Evolutionary conservation across 2,888 invertebrate genomes (phyloP).

Genomic region (Rosalia funebris): DNA sequence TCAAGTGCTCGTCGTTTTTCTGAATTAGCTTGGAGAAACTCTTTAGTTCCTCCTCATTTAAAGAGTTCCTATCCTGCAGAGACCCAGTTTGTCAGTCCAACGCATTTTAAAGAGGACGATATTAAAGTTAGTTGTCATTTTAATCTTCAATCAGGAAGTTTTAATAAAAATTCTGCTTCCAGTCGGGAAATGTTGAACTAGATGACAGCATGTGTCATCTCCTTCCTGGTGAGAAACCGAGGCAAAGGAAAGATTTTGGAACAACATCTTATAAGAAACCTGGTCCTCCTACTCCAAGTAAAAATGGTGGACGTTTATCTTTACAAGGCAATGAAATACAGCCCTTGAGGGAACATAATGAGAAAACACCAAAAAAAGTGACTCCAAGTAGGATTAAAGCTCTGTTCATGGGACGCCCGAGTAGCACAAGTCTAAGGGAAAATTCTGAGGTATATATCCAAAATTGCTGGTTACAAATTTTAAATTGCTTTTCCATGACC

Average conservation of each 20-base stretch:
- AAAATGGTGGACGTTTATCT: slow-evolving; percentile 77
- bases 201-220: slow-evolving; percentile 63
- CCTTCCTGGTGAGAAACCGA: slow-evolving; percentile 62
- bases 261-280: slow-evolving; percentile 85
- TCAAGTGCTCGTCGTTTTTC: slow-evolving; percentile 67
- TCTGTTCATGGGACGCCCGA: slow-evolving; percentile 66
- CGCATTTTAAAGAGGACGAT: slow-evolving; percentile 71
- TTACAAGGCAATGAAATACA: slow-evolving; percentile 71
- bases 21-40: slow-evolving; percentile 82
- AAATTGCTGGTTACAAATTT: slow-evolving; percentile 24
- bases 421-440: slow-evolving; percentile 50
- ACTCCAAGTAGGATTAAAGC: slow-evolving; percentile 74
- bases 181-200: slow-evolving; percentile 58
- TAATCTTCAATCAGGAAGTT: too few relatives aligned
- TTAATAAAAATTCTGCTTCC: slow-evolving; percentile 27
- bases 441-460: slow-evolving; percentile 52
- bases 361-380: slow-evolving; percentile 65
- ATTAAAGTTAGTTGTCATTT: too few relatives aligned
- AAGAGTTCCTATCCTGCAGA: slow-evolving; percentile 88
- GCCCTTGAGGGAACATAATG: slow-evolving; percentile 67
- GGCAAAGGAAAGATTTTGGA: slow-evolving; percentile 67
- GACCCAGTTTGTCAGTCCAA: slow-evolving; percentile 72
- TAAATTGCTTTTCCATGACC: slow-evolving; percentile 25
- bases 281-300: slow-evolving; percentile 88
- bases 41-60: slow-evolving; percentile 84